Evolutionary conservation across 2,113 vertebrate genomes (phyloP).

Genomic region (Alces alces): DNA sequence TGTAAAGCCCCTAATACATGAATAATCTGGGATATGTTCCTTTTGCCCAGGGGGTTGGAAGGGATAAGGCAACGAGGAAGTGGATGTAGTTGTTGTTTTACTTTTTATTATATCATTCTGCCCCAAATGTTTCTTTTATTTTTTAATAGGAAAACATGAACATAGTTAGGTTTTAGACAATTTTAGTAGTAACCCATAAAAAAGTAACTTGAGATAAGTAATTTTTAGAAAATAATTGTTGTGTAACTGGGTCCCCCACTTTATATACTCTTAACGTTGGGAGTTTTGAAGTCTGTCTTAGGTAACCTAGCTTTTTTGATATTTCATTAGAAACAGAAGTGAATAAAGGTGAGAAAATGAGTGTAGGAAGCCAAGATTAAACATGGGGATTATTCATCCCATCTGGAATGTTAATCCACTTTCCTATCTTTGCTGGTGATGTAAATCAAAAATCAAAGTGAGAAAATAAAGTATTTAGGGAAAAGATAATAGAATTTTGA

Average conservation of each 20-base stretch:
- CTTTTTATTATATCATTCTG: background rate
- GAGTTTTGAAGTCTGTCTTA: background rate
- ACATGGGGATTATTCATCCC: background rate
- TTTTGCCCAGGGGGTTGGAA: background rate
- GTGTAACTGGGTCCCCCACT: background rate
- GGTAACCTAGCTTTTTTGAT: background rate
- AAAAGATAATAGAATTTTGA: background rate
- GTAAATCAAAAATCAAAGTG: constrained; percentile 11
- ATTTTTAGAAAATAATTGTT: background rate
- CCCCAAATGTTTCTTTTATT: background rate
- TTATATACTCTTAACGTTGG: background rate
- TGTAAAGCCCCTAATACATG: background rate
- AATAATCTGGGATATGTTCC: background rate
- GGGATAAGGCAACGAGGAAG: background rate
- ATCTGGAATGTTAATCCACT: background rate
- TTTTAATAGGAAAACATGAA: background rate
- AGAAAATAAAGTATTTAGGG: background rate
- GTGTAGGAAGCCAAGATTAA: background rate
- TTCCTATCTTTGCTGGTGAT: background rate
- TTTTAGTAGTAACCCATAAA: background rate
- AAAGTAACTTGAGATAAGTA: background rate
- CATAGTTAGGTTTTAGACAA: background rate
- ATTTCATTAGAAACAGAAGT: background rate
- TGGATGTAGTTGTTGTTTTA: background rate
- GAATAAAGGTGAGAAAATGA: background rate